Evolutionary conservation across 1,140 invertebrate genomes (phyloP), one percentile per base, ranked within the genome.

Genomic region (Thaumatotibia leucotreta): DNA sequence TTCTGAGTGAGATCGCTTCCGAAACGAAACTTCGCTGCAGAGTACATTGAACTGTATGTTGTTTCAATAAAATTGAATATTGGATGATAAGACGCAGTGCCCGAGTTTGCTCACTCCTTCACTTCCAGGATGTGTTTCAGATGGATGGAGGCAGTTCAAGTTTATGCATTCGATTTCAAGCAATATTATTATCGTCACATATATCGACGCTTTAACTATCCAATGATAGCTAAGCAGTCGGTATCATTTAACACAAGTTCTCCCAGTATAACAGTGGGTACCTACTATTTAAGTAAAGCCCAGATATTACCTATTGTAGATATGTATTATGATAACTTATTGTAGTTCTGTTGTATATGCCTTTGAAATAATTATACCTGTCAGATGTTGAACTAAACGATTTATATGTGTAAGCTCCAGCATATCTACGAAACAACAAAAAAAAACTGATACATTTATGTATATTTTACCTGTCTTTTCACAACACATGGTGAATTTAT

Each of bases 1-100:
- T 69, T 78, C n/a, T 35, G 20, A 52, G 24, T 58, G 35, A 17
- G 65, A 49, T 33, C 58, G 35, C 31, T 29, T 14, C 65, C 14
- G 8, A 39, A 61, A 61, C 52, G 39, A 49, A 45, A 23, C 52
- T 33, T 29, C 33, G 11, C 58, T 45, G 23, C 31, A 39, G 14
- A 23, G 49, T 23, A 32, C 33, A 14, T 14, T 27, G 24, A 29
- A 2, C 52, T 27, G 22, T 58, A 58, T 58, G 23, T 27, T 14
- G 10, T 27, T 58, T 31, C 8, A 6, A 58, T 58, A 58, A 14
- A 29, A 10, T 58, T 58, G 39, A 11, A 58, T 29, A 27, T 58
- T 29, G 24, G 0, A 14, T 31, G 52, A 58, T 58, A 20, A 24
- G 50, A 8, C 22, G 23, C 6, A 24, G 50, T 27, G 23, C 11